These are phyloP conservation scores for Neodontobutis hainanensis DNA, from an alignment of 2,113 vertebrate species.

Conservation along the genomic window DNA sequence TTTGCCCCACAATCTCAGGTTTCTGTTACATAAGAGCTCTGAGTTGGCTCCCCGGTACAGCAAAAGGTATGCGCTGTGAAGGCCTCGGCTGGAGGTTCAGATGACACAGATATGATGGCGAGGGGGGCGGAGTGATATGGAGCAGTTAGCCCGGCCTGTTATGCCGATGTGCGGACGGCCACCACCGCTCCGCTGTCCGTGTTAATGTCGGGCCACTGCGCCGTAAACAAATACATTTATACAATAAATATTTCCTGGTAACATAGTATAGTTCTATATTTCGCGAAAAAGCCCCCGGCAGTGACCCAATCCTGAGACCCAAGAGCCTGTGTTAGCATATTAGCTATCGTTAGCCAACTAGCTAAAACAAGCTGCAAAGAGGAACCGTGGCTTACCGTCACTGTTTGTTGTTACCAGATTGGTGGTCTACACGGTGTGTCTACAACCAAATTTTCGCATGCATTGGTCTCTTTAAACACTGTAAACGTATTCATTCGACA, in stretches of 20 bases:
- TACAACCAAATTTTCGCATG: slow-evolving; percentile 67
- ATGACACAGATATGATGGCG: slow-evolving; percentile 75
- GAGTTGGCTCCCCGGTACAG: slow-evolving; percentile 14
- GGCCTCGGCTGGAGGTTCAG: slow-evolving; percentile 61
- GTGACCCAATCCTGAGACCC: slow-evolving; percentile 14
- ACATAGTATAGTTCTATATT: background rate
- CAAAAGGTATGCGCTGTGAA: slow-evolving; percentile 34
- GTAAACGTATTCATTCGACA: slow-evolving; percentile 75
- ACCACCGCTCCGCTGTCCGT: slow-evolving; percentile 45
- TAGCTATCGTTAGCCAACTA: slow-evolving; percentile 51
- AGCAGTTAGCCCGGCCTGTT: slow-evolving; percentile 63
- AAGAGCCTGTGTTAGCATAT: slow-evolving; percentile 42
- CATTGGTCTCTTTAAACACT: slow-evolving; percentile 72
- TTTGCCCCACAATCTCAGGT: background rate
- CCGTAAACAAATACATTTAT: background rate
- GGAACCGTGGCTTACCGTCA: slow-evolving; percentile 77
- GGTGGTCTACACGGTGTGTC: slow-evolving; percentile 59
- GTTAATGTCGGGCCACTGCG: slow-evolving; percentile 16
- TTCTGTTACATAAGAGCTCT: slow-evolving; percentile 12
- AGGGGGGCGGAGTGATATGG: slow-evolving; percentile 70
- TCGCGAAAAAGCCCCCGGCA: accelerated
- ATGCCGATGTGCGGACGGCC: slow-evolving; percentile 47
- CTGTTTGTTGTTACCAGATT: slow-evolving; percentile 72
- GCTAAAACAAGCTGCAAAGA: slow-evolving; percentile 60
- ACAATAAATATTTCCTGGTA: background rate